phyloP scores from a whole-genome alignment of 2,797 vertebrate species.

The Notolabrus celidotus region DNA sequence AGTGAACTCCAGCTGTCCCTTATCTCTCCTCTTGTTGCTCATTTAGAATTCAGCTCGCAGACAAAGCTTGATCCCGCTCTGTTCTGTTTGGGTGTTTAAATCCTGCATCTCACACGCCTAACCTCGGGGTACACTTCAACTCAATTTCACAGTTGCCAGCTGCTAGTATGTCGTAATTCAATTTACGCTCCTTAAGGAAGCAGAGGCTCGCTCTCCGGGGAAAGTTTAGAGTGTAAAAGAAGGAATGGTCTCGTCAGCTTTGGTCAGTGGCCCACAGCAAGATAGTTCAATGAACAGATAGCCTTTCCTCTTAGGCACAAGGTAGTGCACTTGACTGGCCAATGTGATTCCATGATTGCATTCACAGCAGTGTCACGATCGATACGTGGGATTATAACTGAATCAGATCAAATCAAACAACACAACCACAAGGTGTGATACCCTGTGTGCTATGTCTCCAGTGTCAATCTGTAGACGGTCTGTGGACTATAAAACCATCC shows the following conservation, averaged over 20 bases:
- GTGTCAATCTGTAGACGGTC: too few relatives aligned
- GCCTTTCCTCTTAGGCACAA: constrained; percentile 24
- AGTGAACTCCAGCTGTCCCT: constrained; percentile 59
- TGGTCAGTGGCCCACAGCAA: constrained; percentile 61
- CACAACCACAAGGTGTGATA: background rate
- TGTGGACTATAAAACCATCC: too few relatives aligned
- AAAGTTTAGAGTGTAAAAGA: constrained; percentile 66
- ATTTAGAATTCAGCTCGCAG: constrained; percentile 74
- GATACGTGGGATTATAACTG: constrained; percentile 44
- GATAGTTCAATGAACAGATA: constrained; percentile 44
- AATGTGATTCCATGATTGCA: constrained; percentile 37
- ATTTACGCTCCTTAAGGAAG: constrained; percentile 81
- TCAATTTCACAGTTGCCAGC: constrained; percentile 84
- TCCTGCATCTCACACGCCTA: constrained; percentile 69
- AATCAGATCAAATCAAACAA: constrained; percentile 23
- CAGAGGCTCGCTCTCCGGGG: constrained; percentile 65
- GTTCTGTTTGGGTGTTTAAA: constrained; percentile 73
- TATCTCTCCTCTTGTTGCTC: constrained; percentile 68
- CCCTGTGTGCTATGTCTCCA: too few relatives aligned
- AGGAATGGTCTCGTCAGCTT: constrained; percentile 67
- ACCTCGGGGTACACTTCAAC: constrained; percentile 79
- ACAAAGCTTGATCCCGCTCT: constrained; percentile 63
- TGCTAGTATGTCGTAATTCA: constrained; percentile 84
- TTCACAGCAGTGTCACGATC: constrained; percentile 50
- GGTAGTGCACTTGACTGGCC: constrained; percentile 55